Base-by-base conservation (phyloP, 2,888 invertebrate genomes). In the Caenorhabditis virilis region DNA sequence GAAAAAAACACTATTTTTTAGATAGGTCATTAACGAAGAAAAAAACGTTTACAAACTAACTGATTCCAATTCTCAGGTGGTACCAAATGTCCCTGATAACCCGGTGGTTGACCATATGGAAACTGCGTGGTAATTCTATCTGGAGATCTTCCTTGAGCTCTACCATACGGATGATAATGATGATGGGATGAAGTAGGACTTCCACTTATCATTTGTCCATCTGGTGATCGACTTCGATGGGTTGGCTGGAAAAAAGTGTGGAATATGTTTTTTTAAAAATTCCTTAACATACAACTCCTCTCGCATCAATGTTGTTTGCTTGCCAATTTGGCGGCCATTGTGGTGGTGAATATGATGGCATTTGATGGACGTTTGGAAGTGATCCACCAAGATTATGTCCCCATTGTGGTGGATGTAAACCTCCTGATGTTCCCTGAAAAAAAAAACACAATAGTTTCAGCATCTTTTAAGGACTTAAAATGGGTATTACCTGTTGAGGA, bases 311-410 rank as follows among this genome's bases (percentile, higher is more conserved):
- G 6, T 57, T 57, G 9, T 63, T 43, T n/a, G n/a, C n/a, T 7
- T 64, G 64, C 58, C 64, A 64, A 15, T 52, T 33, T 5, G 60
- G 76, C 13, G 64, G 66, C 61, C 69, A 71, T 30, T 69, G 70
- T 11, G 59, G 66, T 15, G 65, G 74, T 13, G 62, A 60, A 45
- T 69, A 74, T 27, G 61, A 64, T 39, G 65, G 72, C 41, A 73
- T 56, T 46, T 78, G 77, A 52, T 81, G 79, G 27, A 81, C 78
- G 45, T 81, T 82, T 3, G 81, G 81, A 9, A 82, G 64, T 5
- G 80, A 80, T 41, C 81, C 78, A 7, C 81, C 72, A 3, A 72
- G 60, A 18, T 74, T 69, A 25, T 67, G 61, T 26, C 56, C 53
- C 66, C 54, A 64, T 35, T 50, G 58, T 13, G 60, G 74, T n/a